Base-by-base conservation (phyloP, 2,888 invertebrate species). In the Idaea straminata region DNA sequence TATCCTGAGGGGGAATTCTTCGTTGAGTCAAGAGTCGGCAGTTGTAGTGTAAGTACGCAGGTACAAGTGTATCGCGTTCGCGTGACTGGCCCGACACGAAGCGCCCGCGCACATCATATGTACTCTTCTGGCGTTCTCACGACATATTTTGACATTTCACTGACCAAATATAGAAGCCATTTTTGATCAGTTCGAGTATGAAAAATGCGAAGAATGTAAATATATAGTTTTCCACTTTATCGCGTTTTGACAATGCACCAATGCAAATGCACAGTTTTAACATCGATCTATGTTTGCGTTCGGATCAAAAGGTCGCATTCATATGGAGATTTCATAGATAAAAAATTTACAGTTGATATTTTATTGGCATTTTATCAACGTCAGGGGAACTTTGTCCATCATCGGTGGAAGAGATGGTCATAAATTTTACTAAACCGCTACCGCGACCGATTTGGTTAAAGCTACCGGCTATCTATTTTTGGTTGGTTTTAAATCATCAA, bases 111-210 rank as follows among this genome's bases (percentile, higher is more conserved):
- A 76, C 75, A 77, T 84, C 86, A 83, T 83, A 82, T 82, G 80
- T 84, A 81, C 80, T 79, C 80, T 76, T 74, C 78, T 77, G 83
- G 82, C 78, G 81, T 89, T 91, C 89, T 88, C 89, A 90, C 89
- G 89, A 90, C 87, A 88, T 78, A 86, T 88, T 92, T 86, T 92
- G 91, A 90, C 90, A 88, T 91, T 92, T 90, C 89, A 86, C 84
- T 87, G 85, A 88, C 83, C 89, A 89, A 88, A 89, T 86, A 89
- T 89, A 88, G 85, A 90, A 89, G 88, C 85, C 86, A 89, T 88
- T 87, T 91, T 89, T 78, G 81, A 83, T 84, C 87, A 84, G 77
- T 79, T 80, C 77, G 72, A 36, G 36, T 10, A 7, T 70, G 71
- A 82, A 79, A 81, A 76, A 84, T 77, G 81, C 77, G 68, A 83